Percentiles rank a stretch among this genome's conserved stretches.
These are phyloP conservation scores for Sebastes paucispinis DNA, from an alignment of 2,797 vertebrate species.

Conservation along the genomic window DNA sequence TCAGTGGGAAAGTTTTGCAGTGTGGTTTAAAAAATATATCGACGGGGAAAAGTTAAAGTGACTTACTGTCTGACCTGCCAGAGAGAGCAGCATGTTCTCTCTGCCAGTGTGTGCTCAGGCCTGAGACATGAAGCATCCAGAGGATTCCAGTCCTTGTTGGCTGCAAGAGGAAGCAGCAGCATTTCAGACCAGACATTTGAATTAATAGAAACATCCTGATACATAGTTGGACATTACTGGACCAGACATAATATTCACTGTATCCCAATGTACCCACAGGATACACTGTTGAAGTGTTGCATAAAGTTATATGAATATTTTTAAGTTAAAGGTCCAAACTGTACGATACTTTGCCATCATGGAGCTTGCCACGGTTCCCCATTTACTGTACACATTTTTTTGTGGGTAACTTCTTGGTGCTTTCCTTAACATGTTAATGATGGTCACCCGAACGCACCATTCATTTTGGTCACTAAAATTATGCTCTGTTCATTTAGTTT, in stretches of 20 bases:
- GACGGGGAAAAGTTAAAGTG: not conserved
- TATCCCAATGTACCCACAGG: not conserved
- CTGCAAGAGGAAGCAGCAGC: constrained; percentile 48
- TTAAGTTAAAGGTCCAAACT: too few species aligned
- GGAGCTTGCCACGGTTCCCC: not conserved
- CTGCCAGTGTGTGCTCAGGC: constrained; percentile 65
- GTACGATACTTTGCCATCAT: not conserved
- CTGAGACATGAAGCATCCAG: constrained; percentile 62
- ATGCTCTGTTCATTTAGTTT: not conserved
- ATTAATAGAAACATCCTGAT: not conserved
- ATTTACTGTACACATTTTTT: not conserved
- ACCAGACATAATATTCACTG: too few species aligned
- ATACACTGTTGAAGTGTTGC: not conserved
- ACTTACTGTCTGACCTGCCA: constrained; percentile 76
- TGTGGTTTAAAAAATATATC: not conserved
- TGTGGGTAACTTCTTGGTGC: not conserved
- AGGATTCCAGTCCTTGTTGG: constrained; percentile 73
- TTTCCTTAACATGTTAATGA: not conserved
- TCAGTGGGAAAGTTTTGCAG: not conserved
- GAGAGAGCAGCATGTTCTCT: constrained; percentile 69
- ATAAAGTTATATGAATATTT: not conserved
- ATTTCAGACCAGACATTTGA: not conserved
- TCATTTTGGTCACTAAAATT: too few species aligned
- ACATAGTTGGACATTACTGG: not conserved
- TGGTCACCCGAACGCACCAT: too few species aligned